Evolutionary conservation across 2,888 invertebrate species (phyloP), one percentile per base, ranked within the genome.

Genomic region (Tiliacea aurago): DNA sequence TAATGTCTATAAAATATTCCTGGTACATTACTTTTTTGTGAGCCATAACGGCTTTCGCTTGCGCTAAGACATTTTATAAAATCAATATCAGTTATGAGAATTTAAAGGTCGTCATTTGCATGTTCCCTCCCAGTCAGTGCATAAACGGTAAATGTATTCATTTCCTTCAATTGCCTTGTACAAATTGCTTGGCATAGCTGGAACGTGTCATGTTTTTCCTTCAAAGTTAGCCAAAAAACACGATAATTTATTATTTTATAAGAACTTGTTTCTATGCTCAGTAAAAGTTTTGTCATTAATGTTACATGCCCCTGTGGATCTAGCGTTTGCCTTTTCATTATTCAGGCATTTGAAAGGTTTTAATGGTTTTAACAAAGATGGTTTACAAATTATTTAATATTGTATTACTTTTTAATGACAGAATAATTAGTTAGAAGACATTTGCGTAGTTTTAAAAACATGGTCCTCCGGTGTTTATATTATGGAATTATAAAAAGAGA

Each of bases 91-190:
- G 1, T 23, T 64, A 70, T 51, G 47, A 28, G 49, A 65, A 62
- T 68, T 51, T 56, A 61, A 83, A 65, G 41, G 47, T 70, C 45
- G 68, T 71, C 79, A 77, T 84, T 84, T 81, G 72, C 75, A 75
- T 59, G 53, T 70, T 73, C 33, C 68, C 58, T 65, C 53, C 49
- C 62, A 65, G 63, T 67, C 73, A 76, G n/a, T 58, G 62, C 28
- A 28, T 28, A 28, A 63, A 68, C 63, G 41, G 56, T 65, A 56
- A 76, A 76, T 70, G 70, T 72, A 74, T 70, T 73, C 56, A 76
- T 81, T 81, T 71, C 73, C 61, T 76, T 69, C 59, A 70, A 70
- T 70, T 76, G 76, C 55, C 61, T 53, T 55, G 28, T 56, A 77
- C 73, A 78, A 83, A 83, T 80, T 83, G 65, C 69, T 61, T 45